A percentile compares a stretch with the other conserved stretches of the same genome.
phyloP scores from a whole-genome alignment of 2,888 invertebrate species.

The Macrophya alboannulata region DNA sequence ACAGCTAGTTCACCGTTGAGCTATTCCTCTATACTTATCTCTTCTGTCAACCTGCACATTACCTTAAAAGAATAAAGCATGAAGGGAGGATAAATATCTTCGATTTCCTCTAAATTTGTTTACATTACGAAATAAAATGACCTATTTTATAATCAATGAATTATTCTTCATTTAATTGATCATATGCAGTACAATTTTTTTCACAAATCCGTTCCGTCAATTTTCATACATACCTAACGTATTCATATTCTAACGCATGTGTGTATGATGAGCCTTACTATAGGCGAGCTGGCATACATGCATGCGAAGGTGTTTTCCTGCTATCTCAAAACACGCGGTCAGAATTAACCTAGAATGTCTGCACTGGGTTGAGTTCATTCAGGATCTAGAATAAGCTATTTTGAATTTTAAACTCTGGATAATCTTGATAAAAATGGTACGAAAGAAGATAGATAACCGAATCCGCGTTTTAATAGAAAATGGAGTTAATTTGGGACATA shows the following conservation, averaged over 20 bases:
- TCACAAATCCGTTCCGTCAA: background rate
- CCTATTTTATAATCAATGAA: background rate
- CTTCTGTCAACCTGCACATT: background rate
- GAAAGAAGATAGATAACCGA: conserved; percentile 98
- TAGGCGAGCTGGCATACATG: background rate
- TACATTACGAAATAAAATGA: background rate
- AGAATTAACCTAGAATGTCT: conserved; percentile 13
- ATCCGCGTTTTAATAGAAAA: conserved; percentile 98
- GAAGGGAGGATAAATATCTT: background rate
- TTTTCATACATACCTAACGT: background rate
- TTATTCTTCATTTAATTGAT: background rate
- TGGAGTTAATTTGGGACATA: conserved; percentile 94
- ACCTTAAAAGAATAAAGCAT: background rate
- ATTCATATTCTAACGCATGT: background rate
- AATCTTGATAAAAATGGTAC: conserved; percentile 84
- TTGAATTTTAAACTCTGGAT: background rate
- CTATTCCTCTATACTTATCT: background rate
- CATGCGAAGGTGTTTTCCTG: background rate
- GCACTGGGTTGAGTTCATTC: background rate
- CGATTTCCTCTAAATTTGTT: background rate
- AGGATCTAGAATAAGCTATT: background rate
- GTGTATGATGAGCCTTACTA: background rate
- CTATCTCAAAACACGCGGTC: background rate
- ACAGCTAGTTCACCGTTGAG: conserved; percentile 6
- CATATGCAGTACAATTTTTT: background rate